phyloP scores from a whole-genome alignment of 1,140 invertebrate species.

The Yoshiicerus persimilis region DNA sequence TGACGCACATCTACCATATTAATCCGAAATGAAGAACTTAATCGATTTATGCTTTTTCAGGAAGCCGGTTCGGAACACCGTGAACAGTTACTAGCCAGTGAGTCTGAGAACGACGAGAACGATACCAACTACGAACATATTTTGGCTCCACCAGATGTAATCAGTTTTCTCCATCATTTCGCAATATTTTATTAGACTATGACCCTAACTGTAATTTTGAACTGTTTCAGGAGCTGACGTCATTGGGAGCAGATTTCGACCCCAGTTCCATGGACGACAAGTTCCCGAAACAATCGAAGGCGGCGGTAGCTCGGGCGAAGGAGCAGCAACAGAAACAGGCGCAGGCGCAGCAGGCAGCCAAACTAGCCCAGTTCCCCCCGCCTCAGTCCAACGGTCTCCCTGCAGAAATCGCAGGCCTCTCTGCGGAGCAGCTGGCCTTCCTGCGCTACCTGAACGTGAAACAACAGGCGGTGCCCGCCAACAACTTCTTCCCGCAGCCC shows the following conservation, averaged over 20 bases:
- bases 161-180: background rate
- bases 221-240: conserved; percentile 60
- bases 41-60: conserved; percentile 62
- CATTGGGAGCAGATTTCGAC: conserved; percentile 69
- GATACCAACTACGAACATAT: conserved; percentile 69
- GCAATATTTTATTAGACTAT: background rate
- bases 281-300: conserved; percentile 43
- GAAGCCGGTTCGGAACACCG: conserved; percentile 77
- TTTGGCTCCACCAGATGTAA: conserved; percentile 57
- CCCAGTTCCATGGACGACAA: conserved; percentile 66
- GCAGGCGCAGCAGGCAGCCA: conserved; percentile 43
- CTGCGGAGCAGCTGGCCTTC: conserved; percentile 66
- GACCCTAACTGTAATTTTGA: background rate
- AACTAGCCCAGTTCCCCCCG: conserved; percentile 52
- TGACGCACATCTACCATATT: too few species aligned
- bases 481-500: conserved; percentile 17
- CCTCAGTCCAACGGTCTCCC: conserved; percentile 46
- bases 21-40: too few species aligned
- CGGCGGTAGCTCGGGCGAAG: conserved; percentile 42
- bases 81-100: conserved; percentile 65
- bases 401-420: conserved; percentile 53
- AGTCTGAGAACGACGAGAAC: conserved; percentile 79
- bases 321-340: conserved; percentile 34
- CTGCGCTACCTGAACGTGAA: conserved; percentile 56
- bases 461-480: conserved; percentile 55